Evolutionary conservation across 2,113 vertebrate species (phyloP), one percentile per base, ranked within the genome.

Genomic region (Spermophilus dauricus): DNA sequence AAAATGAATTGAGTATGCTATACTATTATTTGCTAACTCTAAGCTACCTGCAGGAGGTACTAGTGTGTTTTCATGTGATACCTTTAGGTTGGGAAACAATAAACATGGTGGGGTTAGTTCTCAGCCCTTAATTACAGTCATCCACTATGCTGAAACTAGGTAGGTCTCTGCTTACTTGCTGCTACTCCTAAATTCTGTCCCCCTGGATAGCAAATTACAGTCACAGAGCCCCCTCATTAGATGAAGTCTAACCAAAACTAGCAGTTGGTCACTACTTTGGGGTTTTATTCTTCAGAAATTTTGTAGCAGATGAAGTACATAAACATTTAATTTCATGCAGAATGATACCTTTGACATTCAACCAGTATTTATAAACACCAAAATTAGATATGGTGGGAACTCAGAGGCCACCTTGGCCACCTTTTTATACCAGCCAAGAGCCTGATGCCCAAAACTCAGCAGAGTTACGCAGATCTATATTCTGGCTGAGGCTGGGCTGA

Each of bases 241-340:
- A 81, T 34, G 67, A 28, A 88, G 7, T 80, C n/a, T 65, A 83
- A 73, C 42, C 53, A 76, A 78, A 82, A 77, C 18, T n/a, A 69
- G 17, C n/a, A 67, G 28, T 7, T 48, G n/a, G 12, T 72, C 5
- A 12, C 26, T 58, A 14, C 77, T 88, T n/a, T 8, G 12, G 39
- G 4, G 67, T 95, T 82, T 56, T 75, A 8, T 91, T 91, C 73
- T 91, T 96, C 45, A 82, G 76, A 84, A 89, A 89, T 37, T 78
- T 10, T 96, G 42, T 87, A 37, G 51, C 30, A 70, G 22, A 78
- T 26, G 70, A 65, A 75, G n/a, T 67, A 63, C 42, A 80, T 48
- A 26, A 42, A 30, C 34, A 37, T 76, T 85, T 48, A 82, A 18
- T 70, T 67, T 87, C 81, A 63, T 72, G 73, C 69, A 63, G 20